Evolutionary conservation across 1,140 invertebrate genomes (phyloP).

Genomic region (Dendrolimus kikuchii): DNA sequence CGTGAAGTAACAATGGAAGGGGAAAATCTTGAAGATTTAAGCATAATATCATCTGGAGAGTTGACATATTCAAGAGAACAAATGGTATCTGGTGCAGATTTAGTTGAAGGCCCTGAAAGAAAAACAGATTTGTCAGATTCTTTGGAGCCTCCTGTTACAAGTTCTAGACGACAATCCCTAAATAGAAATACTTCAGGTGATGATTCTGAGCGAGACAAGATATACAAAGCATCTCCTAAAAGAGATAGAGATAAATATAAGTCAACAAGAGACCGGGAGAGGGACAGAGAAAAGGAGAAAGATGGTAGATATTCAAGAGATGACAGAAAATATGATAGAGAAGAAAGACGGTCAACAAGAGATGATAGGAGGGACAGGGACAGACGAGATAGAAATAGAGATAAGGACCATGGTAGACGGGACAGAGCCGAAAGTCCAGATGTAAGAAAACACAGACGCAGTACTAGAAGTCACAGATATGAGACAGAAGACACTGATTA

Average conservation of each 20-base stretch:
- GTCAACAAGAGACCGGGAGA: slow-evolving; percentile 38
- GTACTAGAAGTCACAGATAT: slow-evolving; percentile 45
- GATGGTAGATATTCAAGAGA: slow-evolving; percentile 42
- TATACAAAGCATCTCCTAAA: slow-evolving; percentile 48
- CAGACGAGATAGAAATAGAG: slow-evolving; percentile 34
- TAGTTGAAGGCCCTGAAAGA: slow-evolving; percentile 35
- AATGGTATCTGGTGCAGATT: slow-evolving; percentile 44
- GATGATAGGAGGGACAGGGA: slow-evolving; percentile 51
- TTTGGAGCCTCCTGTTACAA: slow-evolving; percentile 31
- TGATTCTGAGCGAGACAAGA: slow-evolving; percentile 59
- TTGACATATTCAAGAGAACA: slow-evolving; percentile 47
- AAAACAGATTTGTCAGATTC: slow-evolving; percentile 37
- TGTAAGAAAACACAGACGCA: slow-evolving; percentile 33
- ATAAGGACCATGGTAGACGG: slow-evolving; percentile 26
- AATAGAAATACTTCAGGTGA: slow-evolving; percentile 58
- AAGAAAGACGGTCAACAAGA: slow-evolving; percentile 40
- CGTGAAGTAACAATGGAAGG: slow-evolving; percentile 73
- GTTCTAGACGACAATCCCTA: slow-evolving; percentile 46
- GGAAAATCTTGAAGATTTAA: slow-evolving; percentile 74
- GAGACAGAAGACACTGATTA: slow-evolving; percentile 71
- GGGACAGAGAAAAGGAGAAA: slow-evolving; percentile 36
- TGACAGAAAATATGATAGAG: slow-evolving; percentile 52
- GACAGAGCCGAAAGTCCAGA: slow-evolving; percentile 36
- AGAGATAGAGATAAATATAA: slow-evolving; percentile 55
- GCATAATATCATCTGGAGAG: slow-evolving; percentile 45